Conservation (phyloP, 2,888 invertebrate genomes). For the Timandra comae region DNA sequence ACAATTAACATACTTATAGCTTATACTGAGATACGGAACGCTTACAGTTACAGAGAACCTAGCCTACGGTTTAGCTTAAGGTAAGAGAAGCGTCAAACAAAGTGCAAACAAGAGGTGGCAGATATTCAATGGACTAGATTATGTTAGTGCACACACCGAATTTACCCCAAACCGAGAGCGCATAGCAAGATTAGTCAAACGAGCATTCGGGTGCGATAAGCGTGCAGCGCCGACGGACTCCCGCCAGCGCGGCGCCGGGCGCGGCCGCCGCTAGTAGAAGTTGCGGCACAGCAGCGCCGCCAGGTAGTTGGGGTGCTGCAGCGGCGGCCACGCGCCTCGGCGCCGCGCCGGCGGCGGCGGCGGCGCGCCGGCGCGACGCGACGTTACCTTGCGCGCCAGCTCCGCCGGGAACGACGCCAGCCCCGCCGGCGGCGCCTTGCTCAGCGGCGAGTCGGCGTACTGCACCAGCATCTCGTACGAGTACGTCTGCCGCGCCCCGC, state of each 20-base stretch:
- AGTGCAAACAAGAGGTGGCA: conserved; percentile 22
- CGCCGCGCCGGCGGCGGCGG: conserved; percentile 20
- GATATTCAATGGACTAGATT: conserved; percentile 11
- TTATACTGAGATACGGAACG: conserved; percentile 26
- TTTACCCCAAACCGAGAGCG: conserved; percentile 10
- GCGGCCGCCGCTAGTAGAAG: conserved; percentile 48
- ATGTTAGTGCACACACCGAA: conserved; percentile 12
- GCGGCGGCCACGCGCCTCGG: conserved; percentile 34
- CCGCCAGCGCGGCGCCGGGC: conserved; percentile 20
- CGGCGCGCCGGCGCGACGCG: conserved; percentile 28
- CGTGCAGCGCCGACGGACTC: conserved; percentile 18
- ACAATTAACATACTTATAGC: conserved; percentile 34
- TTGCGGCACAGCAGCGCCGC: conserved; percentile 67
- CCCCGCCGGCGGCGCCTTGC: conserved; percentile 71
- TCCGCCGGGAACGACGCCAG: conserved; percentile 67
- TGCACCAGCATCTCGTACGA: conserved; percentile 74
- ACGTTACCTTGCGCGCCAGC: conserved; percentile 74
- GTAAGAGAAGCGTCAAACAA: conserved; percentile 14
- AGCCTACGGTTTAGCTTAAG: conserved; percentile 20
- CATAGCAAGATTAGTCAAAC: conserved; percentile 13
- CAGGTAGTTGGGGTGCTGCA: conserved; percentile 65
- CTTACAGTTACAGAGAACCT: conserved; percentile 17
- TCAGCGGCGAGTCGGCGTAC: conserved; percentile 73
- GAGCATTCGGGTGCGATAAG: conserved; percentile 22
- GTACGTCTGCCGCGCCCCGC: conserved; percentile 63